phyloP scores from a whole-genome alignment of 1,140 invertebrate genomes.

The Microplitis demolitor region DNA sequence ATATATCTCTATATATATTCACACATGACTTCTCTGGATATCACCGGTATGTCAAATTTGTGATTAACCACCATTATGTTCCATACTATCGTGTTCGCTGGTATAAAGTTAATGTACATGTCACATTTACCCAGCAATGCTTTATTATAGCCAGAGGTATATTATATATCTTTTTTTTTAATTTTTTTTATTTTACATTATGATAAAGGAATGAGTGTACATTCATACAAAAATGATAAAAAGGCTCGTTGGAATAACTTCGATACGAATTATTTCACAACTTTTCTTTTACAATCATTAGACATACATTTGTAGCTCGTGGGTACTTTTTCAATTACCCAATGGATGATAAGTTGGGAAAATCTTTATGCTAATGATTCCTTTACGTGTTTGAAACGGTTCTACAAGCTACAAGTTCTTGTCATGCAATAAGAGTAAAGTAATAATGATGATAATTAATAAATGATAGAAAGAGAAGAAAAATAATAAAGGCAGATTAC shows the following conservation, averaged over 20 bases:
- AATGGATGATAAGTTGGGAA: background rate
- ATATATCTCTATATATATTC: slow-evolving; percentile 5
- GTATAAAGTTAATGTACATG: slow-evolving; percentile 8
- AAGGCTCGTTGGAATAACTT: slow-evolving; percentile 6
- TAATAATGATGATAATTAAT: background rate
- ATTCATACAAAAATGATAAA: slow-evolving; percentile 4
- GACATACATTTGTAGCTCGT: background rate
- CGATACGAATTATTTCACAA: slow-evolving; percentile 12
- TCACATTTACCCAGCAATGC: background rate
- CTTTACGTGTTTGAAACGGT: background rate
- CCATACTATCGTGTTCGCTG: slow-evolving; percentile 19
- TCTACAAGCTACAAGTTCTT: background rate
- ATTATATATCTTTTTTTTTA: slow-evolving; percentile 5
- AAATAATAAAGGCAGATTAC: background rate
- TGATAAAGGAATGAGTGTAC: background rate
- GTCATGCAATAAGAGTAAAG: background rate
- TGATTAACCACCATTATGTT: slow-evolving; percentile 24
- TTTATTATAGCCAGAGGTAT: slow-evolving; percentile 12
- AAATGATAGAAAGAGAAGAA: background rate
- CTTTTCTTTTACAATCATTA: slow-evolving; percentile 7
- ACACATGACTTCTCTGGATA: slow-evolving; percentile 16
- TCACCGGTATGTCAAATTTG: slow-evolving; percentile 13
- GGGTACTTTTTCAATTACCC: slow-evolving; percentile 5
- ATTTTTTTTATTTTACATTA: background rate
- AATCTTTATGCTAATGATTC: background rate